Base-by-base conservation (phyloP, 30 jellyfish, hydroid and myxozoan genomes). In the Turritopsis rubra region DNA sequence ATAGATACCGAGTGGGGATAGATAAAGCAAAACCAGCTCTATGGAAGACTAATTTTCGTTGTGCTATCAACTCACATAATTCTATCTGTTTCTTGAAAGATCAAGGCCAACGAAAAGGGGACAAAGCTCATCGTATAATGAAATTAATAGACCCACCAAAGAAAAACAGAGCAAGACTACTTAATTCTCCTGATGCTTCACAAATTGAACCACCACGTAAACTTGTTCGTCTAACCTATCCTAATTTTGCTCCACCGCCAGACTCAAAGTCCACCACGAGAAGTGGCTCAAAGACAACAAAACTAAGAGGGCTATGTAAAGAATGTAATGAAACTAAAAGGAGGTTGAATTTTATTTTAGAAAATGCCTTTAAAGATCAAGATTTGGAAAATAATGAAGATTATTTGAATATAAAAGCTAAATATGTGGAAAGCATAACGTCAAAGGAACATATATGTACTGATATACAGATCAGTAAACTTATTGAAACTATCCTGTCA, bases 11-110 rank as follows among this genome's bases (percentile, higher is more conserved):
- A 8, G 84, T 72, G 54, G 88, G 87, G 0, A 31, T 71, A 8
- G 80, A 73, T 29, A 83, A 30, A 73, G 70, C 88, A 19, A 71
- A 24, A 54, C 88, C 90, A 18, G 84, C 84, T 23, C n/a, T 53
- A 23, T 83, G 90, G 90, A 83, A 83, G 29, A 72, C 90, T 16
- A 83, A 83, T 52, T 83, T 83, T 68, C 74, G 90, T 13, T 83
- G 90, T 83, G 90, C 90, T 1, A 72, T 83, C 5, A 83, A 83
- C 23, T 83, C 90, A 1, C 87, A 80, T 65, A 80, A 65, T 27
- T 80, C 87, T 25, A 80, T 80, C 31, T 18, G 71, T 22, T 80
- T 80, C 65, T 53, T 80, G 31, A 24, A 65, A 52, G 87, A 53
- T 65, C 87, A 80, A 53, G 87, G 87, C 20, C 87, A 80, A 52